Evolutionary conservation across 1,140 invertebrate species (phyloP).

Genomic region (Belonocnema kinseyi): DNA sequence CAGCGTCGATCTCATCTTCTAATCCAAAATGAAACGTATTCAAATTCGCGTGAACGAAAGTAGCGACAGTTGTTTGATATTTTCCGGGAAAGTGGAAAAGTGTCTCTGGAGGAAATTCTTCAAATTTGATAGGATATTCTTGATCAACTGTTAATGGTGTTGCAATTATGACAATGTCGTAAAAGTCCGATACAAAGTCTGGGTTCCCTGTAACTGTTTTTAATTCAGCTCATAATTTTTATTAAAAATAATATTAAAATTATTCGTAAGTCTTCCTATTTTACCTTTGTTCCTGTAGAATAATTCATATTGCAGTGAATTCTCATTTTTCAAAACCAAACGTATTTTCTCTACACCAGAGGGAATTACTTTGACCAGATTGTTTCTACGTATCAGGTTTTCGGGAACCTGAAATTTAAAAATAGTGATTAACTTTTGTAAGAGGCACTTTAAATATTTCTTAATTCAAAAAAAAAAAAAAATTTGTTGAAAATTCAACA

Average conservation of each 20-base stretch:
- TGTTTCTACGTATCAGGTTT: slow-evolving; percentile 63
- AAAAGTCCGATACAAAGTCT: slow-evolving; percentile 59
- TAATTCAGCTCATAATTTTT: slow-evolving; percentile 28
- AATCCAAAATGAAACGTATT: slow-evolving; percentile 74
- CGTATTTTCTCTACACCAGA: slow-evolving; percentile 62
- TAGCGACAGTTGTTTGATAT: slow-evolving; percentile 79
- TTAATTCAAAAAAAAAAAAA: too few relatives aligned
- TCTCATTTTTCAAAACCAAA: slow-evolving; percentile 41
- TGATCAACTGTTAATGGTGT: slow-evolving; percentile 75
- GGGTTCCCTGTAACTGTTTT: slow-evolving; percentile 53
- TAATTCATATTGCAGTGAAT: slow-evolving; percentile 55
- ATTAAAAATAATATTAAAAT: slow-evolving; percentile 34
- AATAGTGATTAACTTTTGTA: background rate
- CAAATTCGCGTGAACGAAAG: slow-evolving; percentile 77
- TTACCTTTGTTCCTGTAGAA: slow-evolving; percentile 54
- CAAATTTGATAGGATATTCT: slow-evolving; percentile 62
- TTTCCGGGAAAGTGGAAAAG: slow-evolving; percentile 60
- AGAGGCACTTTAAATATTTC: too few relatives aligned
- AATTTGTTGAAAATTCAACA: too few relatives aligned
- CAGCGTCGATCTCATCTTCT: slow-evolving; percentile 62
- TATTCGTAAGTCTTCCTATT: background rate
- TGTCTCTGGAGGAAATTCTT: slow-evolving; percentile 58
- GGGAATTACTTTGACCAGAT: slow-evolving; percentile 69
- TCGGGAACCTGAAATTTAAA: slow-evolving; percentile 62
- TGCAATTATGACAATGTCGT: slow-evolving; percentile 80